phyloP scores from a whole-genome alignment of 2,888 invertebrate genomes.

The Cryptus armator region DNA sequence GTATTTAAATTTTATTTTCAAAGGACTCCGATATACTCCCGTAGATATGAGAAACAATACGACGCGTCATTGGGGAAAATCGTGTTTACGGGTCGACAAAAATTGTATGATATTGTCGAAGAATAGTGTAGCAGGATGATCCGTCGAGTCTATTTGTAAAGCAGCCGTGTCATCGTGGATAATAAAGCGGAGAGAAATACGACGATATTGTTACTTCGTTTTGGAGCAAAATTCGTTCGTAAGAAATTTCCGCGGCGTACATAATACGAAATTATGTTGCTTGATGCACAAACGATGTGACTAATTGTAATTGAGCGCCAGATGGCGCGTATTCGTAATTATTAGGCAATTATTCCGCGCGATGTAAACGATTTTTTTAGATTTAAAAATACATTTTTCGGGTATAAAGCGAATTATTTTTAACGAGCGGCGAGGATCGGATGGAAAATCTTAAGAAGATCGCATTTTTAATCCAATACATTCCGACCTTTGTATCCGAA shows the following conservation, averaged over 20 bases:
- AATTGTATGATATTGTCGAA: neutral
- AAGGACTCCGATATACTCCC: too few species aligned
- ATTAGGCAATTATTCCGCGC: neutral
- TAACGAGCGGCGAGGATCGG: neutral
- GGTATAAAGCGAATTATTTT: neutral
- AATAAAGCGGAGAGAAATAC: neutral
- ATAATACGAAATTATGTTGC: too few species aligned
- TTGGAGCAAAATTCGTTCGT: too few species aligned
- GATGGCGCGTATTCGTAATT: neutral
- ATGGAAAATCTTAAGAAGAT: neutral
- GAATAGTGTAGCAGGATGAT: neutral
- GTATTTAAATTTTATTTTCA: too few species aligned
- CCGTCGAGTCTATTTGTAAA: neutral
- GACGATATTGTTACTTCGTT: neutral
- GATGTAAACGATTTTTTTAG: neutral
- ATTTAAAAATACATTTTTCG: neutral
- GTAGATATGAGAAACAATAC: neutral
- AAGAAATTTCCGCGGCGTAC: too few species aligned
- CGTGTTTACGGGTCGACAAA: neutral
- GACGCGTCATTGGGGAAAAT: neutral
- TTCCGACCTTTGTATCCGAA: neutral
- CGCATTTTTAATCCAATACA: neutral
- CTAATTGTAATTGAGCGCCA: too few species aligned
- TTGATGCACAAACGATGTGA: too few species aligned
- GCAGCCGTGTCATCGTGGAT: neutral